These are phyloP conservation scores for Chelonoidis abingdonii DNA, from an alignment of 2,113 vertebrate genomes.

Conservation along the genomic window DNA sequence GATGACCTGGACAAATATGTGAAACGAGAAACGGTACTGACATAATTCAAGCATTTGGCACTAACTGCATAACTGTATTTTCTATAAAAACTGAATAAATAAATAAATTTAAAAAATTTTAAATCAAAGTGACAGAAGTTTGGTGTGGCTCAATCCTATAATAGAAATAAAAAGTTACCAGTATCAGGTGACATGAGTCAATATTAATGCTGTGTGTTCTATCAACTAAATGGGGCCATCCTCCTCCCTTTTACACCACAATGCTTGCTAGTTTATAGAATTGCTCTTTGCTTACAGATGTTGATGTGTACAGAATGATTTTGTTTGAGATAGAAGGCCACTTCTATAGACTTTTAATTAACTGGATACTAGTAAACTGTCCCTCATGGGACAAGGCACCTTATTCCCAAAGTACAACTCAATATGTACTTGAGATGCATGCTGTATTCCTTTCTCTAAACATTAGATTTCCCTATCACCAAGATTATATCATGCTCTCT, in stretches of 20 bases:
- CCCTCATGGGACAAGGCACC: background rate
- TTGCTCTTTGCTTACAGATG: background rate
- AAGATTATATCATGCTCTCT: background rate
- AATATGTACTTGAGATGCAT: background rate
- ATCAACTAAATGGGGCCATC: background rate
- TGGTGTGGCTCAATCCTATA: background rate
- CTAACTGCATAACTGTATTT: background rate
- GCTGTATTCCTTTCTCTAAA: background rate
- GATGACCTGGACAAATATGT: background rate
- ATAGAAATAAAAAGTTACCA: background rate
- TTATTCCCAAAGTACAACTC: background rate
- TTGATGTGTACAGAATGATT: background rate
- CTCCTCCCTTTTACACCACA: background rate
- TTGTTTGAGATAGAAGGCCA: background rate
- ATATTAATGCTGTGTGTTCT: background rate
- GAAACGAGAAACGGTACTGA: background rate
- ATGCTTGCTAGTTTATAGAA: background rate
- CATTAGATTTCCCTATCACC: background rate
- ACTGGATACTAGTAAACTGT: background rate
- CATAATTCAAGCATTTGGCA: fast-evolving
- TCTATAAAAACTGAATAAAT: background rate
- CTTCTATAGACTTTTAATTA: background rate
- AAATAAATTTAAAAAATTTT: background rate
- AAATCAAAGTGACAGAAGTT: background rate
- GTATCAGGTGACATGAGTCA: background rate